Base-by-base conservation (phyloP, 2,888 invertebrate genomes). In the Andrena hattorfiana region DNA sequence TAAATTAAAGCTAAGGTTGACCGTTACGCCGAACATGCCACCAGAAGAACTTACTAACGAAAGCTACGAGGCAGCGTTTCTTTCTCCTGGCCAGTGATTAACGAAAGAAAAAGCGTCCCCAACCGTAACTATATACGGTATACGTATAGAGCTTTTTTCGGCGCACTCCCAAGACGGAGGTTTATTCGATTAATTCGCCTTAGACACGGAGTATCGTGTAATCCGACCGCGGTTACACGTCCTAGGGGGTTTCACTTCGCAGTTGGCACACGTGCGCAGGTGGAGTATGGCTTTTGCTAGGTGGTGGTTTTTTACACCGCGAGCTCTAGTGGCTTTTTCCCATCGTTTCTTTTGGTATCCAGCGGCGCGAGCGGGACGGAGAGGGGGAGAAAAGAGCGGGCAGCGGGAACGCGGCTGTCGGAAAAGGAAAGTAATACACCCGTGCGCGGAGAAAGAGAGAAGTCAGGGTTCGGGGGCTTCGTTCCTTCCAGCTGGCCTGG, bases 401-500 rank as follows among this genome's bases (percentile, higher is more conserved):
- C 16, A 32, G 16, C 49, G 35, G 42, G 64, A 49, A 79, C 54
- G 42, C 68, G 68, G 68, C 73, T 83, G 70, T 83, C 62, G 74
- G 32, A 80, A 75, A 75, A 69, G 74, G 76, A 83, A 80, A 79
- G 71, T 83, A 83, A 83, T 59, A 76, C 35, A 56, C 23, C 16
- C 26, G 30, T 56, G 59, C 32, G 77, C 13, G 16, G 71, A 59
- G 77, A 78, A 68, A 69, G 69, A 77, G 69, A 74, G 80, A 80
- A 82, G 76, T 69, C 74, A 84, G 69, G 73, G 78, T 69, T 76
- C 67, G 79, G 69, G 77, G 69, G 79, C 84, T 86, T 83, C 86
- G 89, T 75, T 87, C 81, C 88, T 92, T 90, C 90, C 92, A 93
- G 93, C 92, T 93, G 93, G 91, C 91, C 86, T 90, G 87, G 83